Evolutionary conservation across 2,797 vertebrate species (phyloP), one percentile per base, ranked within the genome.

Genomic region (Coilia nasus): DNA sequence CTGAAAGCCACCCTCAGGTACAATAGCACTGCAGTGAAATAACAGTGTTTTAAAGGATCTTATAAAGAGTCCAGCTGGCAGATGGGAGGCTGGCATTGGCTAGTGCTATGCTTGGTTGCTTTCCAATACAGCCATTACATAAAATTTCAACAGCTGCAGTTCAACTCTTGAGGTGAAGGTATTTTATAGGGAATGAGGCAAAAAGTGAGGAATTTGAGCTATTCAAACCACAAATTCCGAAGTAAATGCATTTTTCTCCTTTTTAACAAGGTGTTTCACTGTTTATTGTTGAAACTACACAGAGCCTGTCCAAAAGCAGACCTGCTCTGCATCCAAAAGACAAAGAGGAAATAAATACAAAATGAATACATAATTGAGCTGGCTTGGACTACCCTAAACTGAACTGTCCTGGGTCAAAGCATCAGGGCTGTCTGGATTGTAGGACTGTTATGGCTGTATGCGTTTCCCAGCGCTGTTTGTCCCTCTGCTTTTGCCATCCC

Each of bases 111-210:
- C 87, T 56, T 86, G 86, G 82, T 90, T 85, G 64, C 87, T 88
- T 89, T 90, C 91, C 90, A 94, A 90, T 88, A 88, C 89, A 88
- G 92, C 92, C 91, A 92, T 94, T 92, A 93, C 88, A 87, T 92
- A 91, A 91, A 84, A 93, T 90, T 86, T 90, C 90, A 93, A 92
- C 92, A 95, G 92, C 93, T 94, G 93, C 88, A 92, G 83, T 60
- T 86, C 86, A 85, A 86, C 85, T 90, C 83, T 85, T 85, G 90
- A 82, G 86, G 75, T 82, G 44, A 47, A 81, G 59, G 86, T 46
- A 86, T 60, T 88, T 28, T 25, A 9, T 46, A 50, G 82, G 71
- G 46, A 85, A 54, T 50, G 86, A 82, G 47, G 47, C 56, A 85
- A 75, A 84, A 85, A 64, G 25, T 6, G 62, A 85, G 87, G 47